Conservation (phyloP, 2,113 vertebrate species). For the Aspiorhynchus laticeps region DNA sequence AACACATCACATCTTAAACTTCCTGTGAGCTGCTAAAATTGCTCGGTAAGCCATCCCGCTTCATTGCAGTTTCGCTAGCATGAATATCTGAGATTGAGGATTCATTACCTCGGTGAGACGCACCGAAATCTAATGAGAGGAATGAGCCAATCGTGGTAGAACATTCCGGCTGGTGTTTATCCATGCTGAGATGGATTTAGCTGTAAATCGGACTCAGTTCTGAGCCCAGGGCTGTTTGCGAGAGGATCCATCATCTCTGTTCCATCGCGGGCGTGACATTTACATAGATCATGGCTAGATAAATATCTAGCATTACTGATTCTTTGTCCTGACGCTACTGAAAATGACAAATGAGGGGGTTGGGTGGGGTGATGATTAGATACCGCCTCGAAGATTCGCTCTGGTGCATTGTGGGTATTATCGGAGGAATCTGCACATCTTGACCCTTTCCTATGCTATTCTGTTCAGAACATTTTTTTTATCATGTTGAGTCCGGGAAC, state of each 20-base stretch:
- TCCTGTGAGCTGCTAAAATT: neutral
- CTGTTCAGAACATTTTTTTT: neutral
- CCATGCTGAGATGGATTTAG: constrained; percentile 44
- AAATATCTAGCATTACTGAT: constrained; percentile 67
- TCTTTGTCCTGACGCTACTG: constrained; percentile 48
- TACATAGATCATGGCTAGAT: constrained; percentile 68
- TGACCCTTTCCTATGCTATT: neutral
- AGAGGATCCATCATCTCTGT: constrained; percentile 48
- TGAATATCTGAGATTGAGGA: constrained; percentile 30
- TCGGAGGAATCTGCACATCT: constrained; percentile 25
- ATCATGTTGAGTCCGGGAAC: constrained; percentile 20
- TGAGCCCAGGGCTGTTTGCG: constrained; percentile 39
- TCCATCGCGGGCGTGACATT: constrained; percentile 61
- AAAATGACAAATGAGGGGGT: constrained; percentile 21
- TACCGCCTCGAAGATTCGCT: neutral
- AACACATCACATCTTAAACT: neutral
- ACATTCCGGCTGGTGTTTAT: constrained; percentile 46
- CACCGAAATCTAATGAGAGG: constrained; percentile 32
- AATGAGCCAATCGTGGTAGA: constrained; percentile 12
- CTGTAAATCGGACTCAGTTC: constrained; percentile 39
- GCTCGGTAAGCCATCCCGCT: neutral
- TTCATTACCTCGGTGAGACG: constrained; percentile 6
- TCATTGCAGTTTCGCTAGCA: neutral
- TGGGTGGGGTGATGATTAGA: constrained; percentile 25
- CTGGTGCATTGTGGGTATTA: constrained; percentile 27